Base-by-base conservation (phyloP, 2,113 vertebrate species). In the Scortum barcoo region DNA sequence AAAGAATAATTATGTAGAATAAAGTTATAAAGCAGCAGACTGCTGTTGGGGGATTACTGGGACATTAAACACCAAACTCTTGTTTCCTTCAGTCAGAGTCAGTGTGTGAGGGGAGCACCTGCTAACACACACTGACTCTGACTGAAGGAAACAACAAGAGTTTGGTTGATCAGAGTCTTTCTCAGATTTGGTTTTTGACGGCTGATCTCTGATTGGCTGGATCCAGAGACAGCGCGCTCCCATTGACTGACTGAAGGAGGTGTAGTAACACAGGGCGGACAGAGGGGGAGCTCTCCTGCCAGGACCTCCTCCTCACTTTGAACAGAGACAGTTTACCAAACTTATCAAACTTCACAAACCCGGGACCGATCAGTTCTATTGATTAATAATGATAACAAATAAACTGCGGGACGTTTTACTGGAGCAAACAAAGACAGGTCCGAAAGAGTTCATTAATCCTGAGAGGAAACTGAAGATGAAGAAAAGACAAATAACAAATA, bases 151-250 rank as follows among this genome's bases (percentile, higher is more conserved):
- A n/a, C n/a, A n/a, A n/a, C n/a, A n/a, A n/a, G n/a, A n/a, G n/a
- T n/a, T n/a, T n/a, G n/a, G n/a, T n/a, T n/a, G n/a, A n/a, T n/a
- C n/a, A n/a, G n/a, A n/a, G n/a, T n/a, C n/a, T n/a, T n/a, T n/a
- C n/a, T n/a, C n/a, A n/a, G 20, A 51, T 44, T 33, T 63, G 16
- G 57, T 62, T 62, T 61, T 53, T 62, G 67, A 53, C 19, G 26
- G n/a, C 63, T 80, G 0, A 30, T 66, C 24, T 48, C 67, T 86
- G 79, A 83, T 78, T 86, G 70, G 65, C 58, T 79, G 61, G 69
- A 50, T 58, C 11, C 42, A 44, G 46, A 24, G n/a, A 38, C 13
- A 9, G 19, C 40, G 44, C 60, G 56, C 46, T 50, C 44, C 50
- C 69, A 24, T 13, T 76, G 58, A n/a, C 1, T 13, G 28, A 5